phyloP scores from a whole-genome alignment of 2,888 invertebrate species.

The Lysandra coridon region DNA sequence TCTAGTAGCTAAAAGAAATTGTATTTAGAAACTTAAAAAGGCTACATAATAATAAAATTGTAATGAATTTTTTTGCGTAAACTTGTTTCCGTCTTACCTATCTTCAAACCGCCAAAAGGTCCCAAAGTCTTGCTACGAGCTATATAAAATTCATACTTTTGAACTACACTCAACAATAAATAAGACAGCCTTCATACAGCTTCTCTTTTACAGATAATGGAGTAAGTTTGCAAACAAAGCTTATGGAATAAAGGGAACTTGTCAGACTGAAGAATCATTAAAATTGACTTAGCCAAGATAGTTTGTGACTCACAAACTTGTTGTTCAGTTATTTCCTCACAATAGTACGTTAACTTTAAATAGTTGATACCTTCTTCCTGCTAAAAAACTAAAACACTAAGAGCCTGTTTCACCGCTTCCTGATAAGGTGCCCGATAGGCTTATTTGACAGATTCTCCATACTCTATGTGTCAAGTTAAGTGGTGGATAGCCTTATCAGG shows the following conservation, averaged over 20 bases:
- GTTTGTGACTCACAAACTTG: neutral
- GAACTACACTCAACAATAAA: constrained; percentile 12
- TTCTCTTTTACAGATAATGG: constrained; percentile 25
- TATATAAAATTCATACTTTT: neutral
- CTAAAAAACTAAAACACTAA: too few species aligned
- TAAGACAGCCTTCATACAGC: constrained; percentile 9
- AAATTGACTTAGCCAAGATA: constrained; percentile 7
- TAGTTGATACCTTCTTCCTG: too few species aligned
- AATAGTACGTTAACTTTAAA: too few species aligned
- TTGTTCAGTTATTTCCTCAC: neutral
- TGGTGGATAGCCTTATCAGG: too few species aligned
- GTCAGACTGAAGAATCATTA: neutral
- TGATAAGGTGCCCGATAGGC: too few species aligned
- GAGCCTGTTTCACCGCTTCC: too few species aligned
- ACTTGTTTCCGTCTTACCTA: neutral
- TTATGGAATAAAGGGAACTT: constrained; percentile 14
- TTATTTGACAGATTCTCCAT: too few species aligned
- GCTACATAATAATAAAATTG: too few species aligned
- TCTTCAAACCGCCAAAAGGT: neutral
- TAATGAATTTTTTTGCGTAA: neutral
- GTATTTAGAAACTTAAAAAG: too few species aligned
- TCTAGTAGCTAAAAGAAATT: too few species aligned
- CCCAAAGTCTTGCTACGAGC: neutral
- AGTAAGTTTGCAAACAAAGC: constrained; percentile 12
- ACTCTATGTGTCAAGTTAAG: too few species aligned